A percentile compares a stretch with the other conserved stretches of the same genome.
phyloP scores from a whole-genome alignment of 1,140 invertebrate species.

The Rhynchophorus ferrugineus region DNA sequence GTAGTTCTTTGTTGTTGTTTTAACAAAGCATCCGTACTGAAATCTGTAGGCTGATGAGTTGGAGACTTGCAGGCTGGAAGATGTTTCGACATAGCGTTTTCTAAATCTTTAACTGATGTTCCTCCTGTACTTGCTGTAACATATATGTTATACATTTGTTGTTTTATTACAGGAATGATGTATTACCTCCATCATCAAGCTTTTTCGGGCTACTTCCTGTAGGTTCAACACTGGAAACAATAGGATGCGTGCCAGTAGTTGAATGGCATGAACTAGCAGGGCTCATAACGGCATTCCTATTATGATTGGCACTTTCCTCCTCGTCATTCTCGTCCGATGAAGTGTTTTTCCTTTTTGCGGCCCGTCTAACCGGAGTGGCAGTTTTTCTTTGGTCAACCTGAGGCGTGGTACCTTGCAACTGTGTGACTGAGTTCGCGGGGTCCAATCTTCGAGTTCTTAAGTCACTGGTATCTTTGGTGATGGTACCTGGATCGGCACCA shows the following conservation, averaged over 20 bases:
- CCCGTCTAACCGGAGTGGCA: slow-evolving; percentile 34
- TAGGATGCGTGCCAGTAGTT: slow-evolving; percentile 38
- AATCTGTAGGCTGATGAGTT: slow-evolving; percentile 67
- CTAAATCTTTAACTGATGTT: slow-evolving; percentile 80
- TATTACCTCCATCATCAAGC: slow-evolving; percentile 29
- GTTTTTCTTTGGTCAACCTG: slow-evolving; percentile 32
- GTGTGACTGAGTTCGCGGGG: slow-evolving; percentile 41
- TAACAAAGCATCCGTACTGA: slow-evolving; percentile 76
- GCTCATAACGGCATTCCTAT: slow-evolving; percentile 46
- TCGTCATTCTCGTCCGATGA: slow-evolving; percentile 53
- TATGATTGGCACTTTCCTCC: slow-evolving; percentile 40
- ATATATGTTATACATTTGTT: background rate
- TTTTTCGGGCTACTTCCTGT: slow-evolving; percentile 44
- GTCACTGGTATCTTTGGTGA: slow-evolving; percentile 47
- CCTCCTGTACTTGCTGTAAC: slow-evolving; percentile 28
- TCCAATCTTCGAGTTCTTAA: slow-evolving; percentile 47
- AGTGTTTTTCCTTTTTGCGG: slow-evolving; percentile 49
- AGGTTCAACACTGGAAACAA: slow-evolving; percentile 35
- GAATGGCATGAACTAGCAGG: slow-evolving; percentile 54
- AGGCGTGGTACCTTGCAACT: slow-evolving; percentile 34
- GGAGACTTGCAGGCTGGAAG: slow-evolving; percentile 62
- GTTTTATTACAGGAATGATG: background rate
- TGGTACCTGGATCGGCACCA: slow-evolving; percentile 35
- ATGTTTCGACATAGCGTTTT: slow-evolving; percentile 95
- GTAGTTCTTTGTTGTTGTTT: slow-evolving; percentile 79